These are phyloP conservation scores for Siniperca obscura DNA, from an alignment of 2,797 vertebrate genomes.

Conservation along the genomic window DNA sequence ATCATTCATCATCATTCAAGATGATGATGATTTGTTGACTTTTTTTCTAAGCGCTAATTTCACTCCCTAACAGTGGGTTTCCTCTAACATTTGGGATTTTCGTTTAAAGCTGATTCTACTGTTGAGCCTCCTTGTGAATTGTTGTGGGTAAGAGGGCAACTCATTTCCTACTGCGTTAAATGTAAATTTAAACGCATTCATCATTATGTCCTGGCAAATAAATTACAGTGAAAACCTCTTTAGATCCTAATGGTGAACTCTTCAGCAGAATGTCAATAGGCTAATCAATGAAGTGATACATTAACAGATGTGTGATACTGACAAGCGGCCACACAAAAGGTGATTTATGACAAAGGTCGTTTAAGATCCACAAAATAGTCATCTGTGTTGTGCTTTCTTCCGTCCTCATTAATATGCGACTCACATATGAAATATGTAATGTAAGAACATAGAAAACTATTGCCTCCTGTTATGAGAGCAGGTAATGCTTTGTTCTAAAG, in stretches of 20 bases:
- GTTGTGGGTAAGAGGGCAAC: slow-evolving; percentile 4
- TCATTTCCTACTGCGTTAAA: slow-evolving; percentile 9
- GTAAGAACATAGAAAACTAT: background rate
- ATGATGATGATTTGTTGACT: background rate
- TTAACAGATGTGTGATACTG: slow-evolving; percentile 11
- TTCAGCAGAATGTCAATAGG: slow-evolving; percentile 5
- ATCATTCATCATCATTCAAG: too few relatives aligned
- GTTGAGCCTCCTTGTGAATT: background rate
- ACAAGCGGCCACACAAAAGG: background rate
- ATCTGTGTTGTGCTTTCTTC: background rate
- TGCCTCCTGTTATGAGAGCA: background rate
- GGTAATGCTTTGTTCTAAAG: background rate
- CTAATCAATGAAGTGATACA: slow-evolving; percentile 32
- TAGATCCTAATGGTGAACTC: slow-evolving; percentile 6
- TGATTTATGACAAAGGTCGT: background rate
- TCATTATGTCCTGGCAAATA: background rate
- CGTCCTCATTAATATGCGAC: background rate
- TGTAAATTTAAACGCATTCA: slow-evolving; percentile 15
- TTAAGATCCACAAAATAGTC: background rate
- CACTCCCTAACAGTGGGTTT: background rate
- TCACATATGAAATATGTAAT: background rate
- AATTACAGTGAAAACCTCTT: slow-evolving; percentile 1
- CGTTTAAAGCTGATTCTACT: slow-evolving; percentile 6
- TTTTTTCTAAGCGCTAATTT: background rate
- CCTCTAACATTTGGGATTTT: slow-evolving; percentile 23